phyloP scores from a whole-genome alignment of 1,140 invertebrate species.

The Meloidogyne floridensis region DNA sequence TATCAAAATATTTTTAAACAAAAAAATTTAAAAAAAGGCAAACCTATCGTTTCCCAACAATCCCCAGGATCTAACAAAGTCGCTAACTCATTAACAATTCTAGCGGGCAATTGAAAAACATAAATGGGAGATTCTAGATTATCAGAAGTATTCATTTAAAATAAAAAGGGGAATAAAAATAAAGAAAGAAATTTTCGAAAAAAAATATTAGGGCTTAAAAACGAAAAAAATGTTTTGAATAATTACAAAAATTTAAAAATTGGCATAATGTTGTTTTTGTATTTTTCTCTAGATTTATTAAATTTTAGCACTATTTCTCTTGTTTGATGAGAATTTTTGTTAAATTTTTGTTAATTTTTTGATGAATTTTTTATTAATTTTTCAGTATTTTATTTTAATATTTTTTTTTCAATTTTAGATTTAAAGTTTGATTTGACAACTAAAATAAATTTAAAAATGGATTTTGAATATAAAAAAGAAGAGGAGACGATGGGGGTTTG shows the following conservation, averaged over 20 bases:
- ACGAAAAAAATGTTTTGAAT: too few species aligned
- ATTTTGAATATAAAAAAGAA: not conserved
- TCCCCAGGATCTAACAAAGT: constrained; percentile 42
- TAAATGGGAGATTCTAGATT: constrained; percentile 12
- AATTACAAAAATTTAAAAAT: too few species aligned
- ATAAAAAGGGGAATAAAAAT: not conserved
- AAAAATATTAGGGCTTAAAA: too few species aligned
- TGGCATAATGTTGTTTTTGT: too few species aligned
- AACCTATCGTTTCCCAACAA: constrained; percentile 50
- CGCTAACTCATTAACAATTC: constrained; percentile 35
- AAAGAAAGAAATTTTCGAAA: not conserved
- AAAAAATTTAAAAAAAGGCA: constrained; percentile 5
- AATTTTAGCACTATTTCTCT: too few species aligned
- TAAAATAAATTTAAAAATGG: not conserved
- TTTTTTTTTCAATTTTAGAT: not conserved
- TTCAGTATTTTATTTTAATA: too few species aligned
- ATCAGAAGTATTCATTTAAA: not conserved
- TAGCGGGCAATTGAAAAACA: constrained; percentile 51
- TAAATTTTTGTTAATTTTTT: too few species aligned
- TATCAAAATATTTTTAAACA: not conserved
- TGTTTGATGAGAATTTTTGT: too few species aligned
- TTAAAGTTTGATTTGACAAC: not conserved
- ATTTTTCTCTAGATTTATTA: too few species aligned
- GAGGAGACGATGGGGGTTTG: not conserved
- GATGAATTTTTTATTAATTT: too few species aligned